These are phyloP conservation scores for Synodontis membranacea DNA, from an alignment of 2,113 vertebrate genomes.

Conservation along the genomic window DNA sequence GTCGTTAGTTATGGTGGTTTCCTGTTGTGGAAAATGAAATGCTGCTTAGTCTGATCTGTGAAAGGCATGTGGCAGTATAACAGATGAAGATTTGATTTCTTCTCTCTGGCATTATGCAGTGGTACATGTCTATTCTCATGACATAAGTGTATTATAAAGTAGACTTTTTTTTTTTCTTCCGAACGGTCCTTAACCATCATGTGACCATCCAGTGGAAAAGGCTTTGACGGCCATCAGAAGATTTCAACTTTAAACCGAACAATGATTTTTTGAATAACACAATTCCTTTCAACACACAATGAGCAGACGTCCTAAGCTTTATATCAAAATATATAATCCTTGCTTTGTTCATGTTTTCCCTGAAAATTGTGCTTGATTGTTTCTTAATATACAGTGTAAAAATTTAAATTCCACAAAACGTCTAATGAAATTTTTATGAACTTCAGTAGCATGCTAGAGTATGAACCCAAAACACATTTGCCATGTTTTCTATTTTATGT, in stretches of 20 bases:
- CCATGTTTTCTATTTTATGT: neutral
- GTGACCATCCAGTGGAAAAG: neutral
- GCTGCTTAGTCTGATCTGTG: neutral
- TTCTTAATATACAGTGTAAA: neutral
- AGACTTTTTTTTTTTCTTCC: neutral
- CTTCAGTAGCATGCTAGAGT: neutral
- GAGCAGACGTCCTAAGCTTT: neutral
- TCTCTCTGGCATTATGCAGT: neutral
- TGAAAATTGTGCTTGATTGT: neutral
- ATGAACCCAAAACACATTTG: neutral
- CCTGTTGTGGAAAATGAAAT: slow-evolving; percentile 13
- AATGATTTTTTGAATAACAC: neutral
- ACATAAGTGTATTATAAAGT: neutral
- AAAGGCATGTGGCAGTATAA: neutral
- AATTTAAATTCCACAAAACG: neutral
- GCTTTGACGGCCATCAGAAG: neutral
- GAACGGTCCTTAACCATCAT: neutral
- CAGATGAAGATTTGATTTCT: neutral
- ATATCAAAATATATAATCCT: neutral
- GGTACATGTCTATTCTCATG: neutral
- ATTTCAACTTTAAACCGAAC: neutral
- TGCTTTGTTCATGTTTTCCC: neutral
- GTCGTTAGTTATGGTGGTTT: neutral
- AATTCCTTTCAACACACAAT: neutral
- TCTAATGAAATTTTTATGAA: neutral